Evolutionary conservation across 2,888 invertebrate species (phyloP).

Genomic region (Pyralis farinalis): DNA sequence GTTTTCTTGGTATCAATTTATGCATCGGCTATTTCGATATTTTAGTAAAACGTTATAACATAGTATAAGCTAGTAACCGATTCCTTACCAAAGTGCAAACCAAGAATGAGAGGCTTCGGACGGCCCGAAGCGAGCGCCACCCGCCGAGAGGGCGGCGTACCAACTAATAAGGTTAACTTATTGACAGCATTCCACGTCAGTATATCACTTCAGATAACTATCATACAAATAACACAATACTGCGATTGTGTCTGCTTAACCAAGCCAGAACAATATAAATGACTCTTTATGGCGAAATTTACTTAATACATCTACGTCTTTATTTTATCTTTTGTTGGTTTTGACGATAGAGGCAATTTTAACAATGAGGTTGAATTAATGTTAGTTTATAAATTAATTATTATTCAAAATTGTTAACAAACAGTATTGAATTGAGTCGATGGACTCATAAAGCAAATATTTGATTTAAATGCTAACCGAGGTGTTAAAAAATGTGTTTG

Average conservation of each 20-base stretch:
- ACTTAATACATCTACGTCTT: not conserved
- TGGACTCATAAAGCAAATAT: conserved; percentile 62
- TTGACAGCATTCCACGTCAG: conserved; percentile 52
- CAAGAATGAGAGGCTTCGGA: too few relatives aligned
- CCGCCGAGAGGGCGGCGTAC: conserved; percentile 44
- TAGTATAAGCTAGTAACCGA: too few relatives aligned
- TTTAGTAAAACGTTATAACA: too few relatives aligned
- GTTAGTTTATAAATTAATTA: too few relatives aligned
- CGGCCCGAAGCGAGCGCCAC: conserved; percentile 28
- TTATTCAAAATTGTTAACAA: conserved; percentile 18
- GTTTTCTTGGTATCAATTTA: too few relatives aligned
- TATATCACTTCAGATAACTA: conserved; percentile 50
- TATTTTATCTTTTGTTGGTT: not conserved
- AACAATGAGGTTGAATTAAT: too few relatives aligned
- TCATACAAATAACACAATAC: conserved; percentile 10
- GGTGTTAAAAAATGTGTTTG: conserved; percentile 80
- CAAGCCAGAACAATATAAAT: conserved; percentile 1
- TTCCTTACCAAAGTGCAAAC: conserved; percentile 2
- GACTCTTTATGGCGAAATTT: not conserved
- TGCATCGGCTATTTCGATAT: too few relatives aligned
- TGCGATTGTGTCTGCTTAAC: not conserved
- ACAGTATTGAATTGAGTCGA: conserved; percentile 36
- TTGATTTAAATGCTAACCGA: conserved; percentile 67
- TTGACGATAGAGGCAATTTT: not conserved
- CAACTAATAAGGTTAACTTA: conserved; percentile 66